phyloP scores from a whole-genome alignment of 2,888 invertebrate genomes.

The Drosophila parthenogenetica region DNA sequence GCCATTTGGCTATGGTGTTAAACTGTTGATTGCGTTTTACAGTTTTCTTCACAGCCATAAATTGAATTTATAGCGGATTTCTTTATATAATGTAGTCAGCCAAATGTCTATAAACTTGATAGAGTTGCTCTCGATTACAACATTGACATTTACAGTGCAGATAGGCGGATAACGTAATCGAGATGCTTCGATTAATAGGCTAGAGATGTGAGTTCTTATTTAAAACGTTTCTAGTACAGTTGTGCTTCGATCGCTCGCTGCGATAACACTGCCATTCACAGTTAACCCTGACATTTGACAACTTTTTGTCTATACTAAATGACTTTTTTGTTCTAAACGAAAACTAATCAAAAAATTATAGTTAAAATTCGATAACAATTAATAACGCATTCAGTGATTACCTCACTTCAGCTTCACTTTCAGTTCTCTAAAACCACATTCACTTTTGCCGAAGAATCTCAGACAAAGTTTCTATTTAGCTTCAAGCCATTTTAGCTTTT shows the following conservation, averaged over 20 bases:
- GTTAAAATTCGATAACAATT: constrained; percentile 3
- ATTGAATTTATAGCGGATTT: constrained; percentile 3
- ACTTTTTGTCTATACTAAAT: background rate
- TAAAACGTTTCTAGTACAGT: constrained; percentile 2
- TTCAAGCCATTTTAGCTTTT: constrained; percentile 1
- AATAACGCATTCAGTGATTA: constrained; percentile 31
- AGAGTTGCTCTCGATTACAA: constrained; percentile 1
- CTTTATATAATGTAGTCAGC: constrained; percentile 1
- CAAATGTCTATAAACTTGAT: background rate
- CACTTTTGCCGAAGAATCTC: constrained; percentile 29
- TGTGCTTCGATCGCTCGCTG: background rate
- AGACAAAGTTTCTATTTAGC: no score
- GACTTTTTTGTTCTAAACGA: no score
- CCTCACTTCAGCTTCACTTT: constrained; percentile 15
- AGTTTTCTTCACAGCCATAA: constrained; percentile 26
- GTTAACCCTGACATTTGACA: background rate
- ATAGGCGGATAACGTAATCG: no score
- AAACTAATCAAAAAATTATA: background rate
- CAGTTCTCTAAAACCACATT: constrained; percentile 40
- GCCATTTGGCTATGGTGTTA: constrained; percentile 19
- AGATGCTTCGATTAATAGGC: no score
- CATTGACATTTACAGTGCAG: background rate
- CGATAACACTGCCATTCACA: background rate
- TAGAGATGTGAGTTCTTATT: no score
- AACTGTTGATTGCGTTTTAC: constrained; percentile 36